Evolutionary conservation across 2,113 vertebrate species (phyloP), one percentile per base, ranked within the genome.

Genomic region (Sceloporus undulatus): DNA sequence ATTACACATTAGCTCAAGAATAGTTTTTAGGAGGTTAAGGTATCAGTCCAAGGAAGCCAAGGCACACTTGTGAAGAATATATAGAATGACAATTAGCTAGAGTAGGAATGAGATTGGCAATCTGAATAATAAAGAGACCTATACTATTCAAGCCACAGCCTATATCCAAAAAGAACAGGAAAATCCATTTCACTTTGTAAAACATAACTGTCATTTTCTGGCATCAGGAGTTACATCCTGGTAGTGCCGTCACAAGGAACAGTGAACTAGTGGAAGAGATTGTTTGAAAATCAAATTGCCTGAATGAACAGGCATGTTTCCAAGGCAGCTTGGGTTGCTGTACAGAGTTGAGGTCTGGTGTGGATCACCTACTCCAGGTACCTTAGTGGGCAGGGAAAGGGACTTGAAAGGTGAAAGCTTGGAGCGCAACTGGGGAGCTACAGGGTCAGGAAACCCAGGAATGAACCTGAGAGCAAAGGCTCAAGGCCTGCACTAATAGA

Each of bases 1-100:
- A 94, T 91, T 90, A 86, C 78, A 91, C 79, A 94, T 92, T 90
- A 94, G 84, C 82, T 93, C 65, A 91, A 92, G 89, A 88, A 90
- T 90, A 94, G 89, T 93, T 95, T 95, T 86, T 42, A 85, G 68
- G 48, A 90, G 93, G 90, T 89, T 87, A 94, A 94, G 92, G 68
- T 86, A 89, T 25, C 75, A 94, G 79, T 54, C 73, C 81, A 92
- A 79, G 56, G 70, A 93, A 94, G 73, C 65, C 87, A 94, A 94
- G 66, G 87, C 38, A 87, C 87, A 75, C 85, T 93, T 94, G 73
- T 56, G 84, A 88, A 68, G 79, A 89, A 87, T 95, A 94, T 87
- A 90, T 90, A 92, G 90, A 91, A 85, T 1, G 34, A 42, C 3
- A 6, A 71, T 94, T 82, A 93, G 87, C 40, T 82, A 88, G 90